Percentiles rank a stretch among this genome's conserved stretches.
Conservation (phyloP, 2,888 invertebrate genomes). For the Amblyjoppa fuscipennis region DNA sequence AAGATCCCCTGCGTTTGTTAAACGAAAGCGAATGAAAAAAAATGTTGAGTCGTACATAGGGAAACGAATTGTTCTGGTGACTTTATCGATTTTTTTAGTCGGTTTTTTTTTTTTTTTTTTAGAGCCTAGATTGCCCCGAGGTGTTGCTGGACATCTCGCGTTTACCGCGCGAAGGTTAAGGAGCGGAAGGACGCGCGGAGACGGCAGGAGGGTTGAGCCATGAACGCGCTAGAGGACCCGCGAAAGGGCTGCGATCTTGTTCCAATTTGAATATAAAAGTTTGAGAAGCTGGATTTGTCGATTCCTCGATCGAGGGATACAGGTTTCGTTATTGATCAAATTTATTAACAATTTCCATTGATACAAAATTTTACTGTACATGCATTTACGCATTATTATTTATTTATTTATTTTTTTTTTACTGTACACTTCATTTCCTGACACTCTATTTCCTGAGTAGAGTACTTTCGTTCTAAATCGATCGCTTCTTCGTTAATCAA, state of each 20-base stretch:
- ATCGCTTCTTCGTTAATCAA: conserved; percentile 7
- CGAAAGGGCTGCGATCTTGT: not conserved
- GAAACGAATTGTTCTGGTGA: not conserved
- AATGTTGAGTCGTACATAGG: not conserved
- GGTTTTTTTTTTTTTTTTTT: not conserved
- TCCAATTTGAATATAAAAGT: not conserved
- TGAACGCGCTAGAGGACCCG: not conserved
- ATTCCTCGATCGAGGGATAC: not conserved
- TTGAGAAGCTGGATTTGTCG: not conserved
- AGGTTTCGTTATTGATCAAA: conserved; percentile 29
- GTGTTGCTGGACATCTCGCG: conserved; percentile 20
- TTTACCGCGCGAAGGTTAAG: not conserved
- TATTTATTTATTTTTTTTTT: conserved; percentile 18
- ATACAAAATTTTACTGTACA: conserved; percentile 62
- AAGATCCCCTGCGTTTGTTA: not conserved
- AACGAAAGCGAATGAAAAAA: not conserved
- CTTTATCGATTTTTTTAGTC: conserved; percentile 3
- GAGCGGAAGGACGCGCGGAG: not conserved
- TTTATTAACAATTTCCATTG: conserved; percentile 59
- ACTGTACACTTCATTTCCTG: conserved; percentile 27
- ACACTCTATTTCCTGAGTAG: conserved; percentile 42
- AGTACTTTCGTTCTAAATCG: conserved; percentile 25
- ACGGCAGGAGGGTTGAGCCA: not conserved
- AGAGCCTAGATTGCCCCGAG: not conserved
- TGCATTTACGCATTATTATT: conserved; percentile 19